phyloP scores from a whole-genome alignment of 1,140 invertebrate genomes.

The Gryllus bimaculatus region DNA sequence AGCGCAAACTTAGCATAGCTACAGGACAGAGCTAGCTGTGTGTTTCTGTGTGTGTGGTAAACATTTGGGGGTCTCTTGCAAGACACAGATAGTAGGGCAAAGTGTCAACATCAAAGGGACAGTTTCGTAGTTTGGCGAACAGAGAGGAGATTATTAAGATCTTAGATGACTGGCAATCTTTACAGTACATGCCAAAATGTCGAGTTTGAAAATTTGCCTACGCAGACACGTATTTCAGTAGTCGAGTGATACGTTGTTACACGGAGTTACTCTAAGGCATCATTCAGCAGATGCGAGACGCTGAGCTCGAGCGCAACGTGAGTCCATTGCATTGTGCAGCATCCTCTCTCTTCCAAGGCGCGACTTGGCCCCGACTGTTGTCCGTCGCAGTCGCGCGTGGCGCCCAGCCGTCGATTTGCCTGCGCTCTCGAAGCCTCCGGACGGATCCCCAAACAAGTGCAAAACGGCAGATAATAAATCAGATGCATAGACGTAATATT shows the following conservation, averaged over 20 bases:
- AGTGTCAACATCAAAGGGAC: background rate
- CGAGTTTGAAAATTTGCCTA: background rate
- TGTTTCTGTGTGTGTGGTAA: constrained; percentile 1
- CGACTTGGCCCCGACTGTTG: too few relatives aligned
- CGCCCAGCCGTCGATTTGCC: too few relatives aligned
- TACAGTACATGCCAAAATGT: background rate
- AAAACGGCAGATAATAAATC: background rate
- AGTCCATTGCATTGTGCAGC: too few relatives aligned
- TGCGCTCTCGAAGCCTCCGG: too few relatives aligned
- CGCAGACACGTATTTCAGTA: too few relatives aligned
- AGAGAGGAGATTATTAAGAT: background rate
- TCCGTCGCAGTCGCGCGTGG: too few relatives aligned
- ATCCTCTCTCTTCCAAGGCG: too few relatives aligned
- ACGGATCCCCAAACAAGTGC: background rate
- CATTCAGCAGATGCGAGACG: too few relatives aligned
- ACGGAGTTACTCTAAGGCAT: too few relatives aligned
- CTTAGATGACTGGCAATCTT: background rate
- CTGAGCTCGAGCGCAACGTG: too few relatives aligned
- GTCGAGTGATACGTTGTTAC: too few relatives aligned
- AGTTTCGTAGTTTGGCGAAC: background rate
- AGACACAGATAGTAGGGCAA: background rate
- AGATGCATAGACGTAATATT: background rate
- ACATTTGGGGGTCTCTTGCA: background rate
- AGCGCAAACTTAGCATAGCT: constrained; percentile 13
- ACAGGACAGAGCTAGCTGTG: constrained; percentile 14